phyloP scores from a whole-genome alignment of 1,140 invertebrate species.

The Zaprionus ornatus region DNA sequence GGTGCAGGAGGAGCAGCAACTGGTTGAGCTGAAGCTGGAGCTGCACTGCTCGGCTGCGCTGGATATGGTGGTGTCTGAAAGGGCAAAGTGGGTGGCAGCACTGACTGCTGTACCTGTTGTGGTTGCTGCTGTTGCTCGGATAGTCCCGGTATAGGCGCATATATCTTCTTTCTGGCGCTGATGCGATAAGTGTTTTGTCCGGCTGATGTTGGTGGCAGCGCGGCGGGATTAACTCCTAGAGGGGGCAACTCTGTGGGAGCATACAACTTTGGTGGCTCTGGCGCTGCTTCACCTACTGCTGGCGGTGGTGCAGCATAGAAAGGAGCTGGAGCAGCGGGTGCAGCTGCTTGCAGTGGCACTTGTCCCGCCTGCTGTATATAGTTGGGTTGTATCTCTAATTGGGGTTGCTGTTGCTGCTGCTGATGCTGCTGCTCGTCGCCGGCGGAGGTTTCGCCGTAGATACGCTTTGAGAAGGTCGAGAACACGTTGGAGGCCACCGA shows the following conservation, averaged over 20 bases:
- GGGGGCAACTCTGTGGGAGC: slow-evolving; percentile 71
- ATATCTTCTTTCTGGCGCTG: slow-evolving; percentile 85
- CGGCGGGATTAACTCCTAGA: slow-evolving; percentile 16
- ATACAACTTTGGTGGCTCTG: slow-evolving; percentile 79
- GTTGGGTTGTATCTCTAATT: slow-evolving; percentile 72
- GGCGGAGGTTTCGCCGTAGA: slow-evolving; percentile 49
- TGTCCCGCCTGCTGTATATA: slow-evolving; percentile 69
- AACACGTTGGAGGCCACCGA: slow-evolving; percentile 86
- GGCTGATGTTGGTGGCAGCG: slow-evolving; percentile 68
- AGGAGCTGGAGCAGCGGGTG: slow-evolving; percentile 32
- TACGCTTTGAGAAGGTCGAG: slow-evolving; percentile 86
- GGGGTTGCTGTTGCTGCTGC: slow-evolving; percentile 52
- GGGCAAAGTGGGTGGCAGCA: slow-evolving; percentile 13
- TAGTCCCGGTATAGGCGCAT: slow-evolving; percentile 86
- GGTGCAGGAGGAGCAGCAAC: slow-evolving; percentile 4
- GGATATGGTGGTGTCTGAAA: slow-evolving; percentile 66
- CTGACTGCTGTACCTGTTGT: slow-evolving; percentile 19
- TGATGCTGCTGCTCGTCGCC: slow-evolving; percentile 45
- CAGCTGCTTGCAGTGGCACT: slow-evolving; percentile 8
- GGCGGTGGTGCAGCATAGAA: slow-evolving; percentile 62
- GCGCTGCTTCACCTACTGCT: slow-evolving; percentile 27
- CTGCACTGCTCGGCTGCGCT: slow-evolving; percentile 15
- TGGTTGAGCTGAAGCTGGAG: slow-evolving; percentile 8
- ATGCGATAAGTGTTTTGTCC: slow-evolving; percentile 84
- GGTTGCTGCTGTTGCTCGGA: slow-evolving; percentile 53